phyloP scores from a whole-genome alignment of 2,797 vertebrate genomes.

The Prionace glauca region DNA sequence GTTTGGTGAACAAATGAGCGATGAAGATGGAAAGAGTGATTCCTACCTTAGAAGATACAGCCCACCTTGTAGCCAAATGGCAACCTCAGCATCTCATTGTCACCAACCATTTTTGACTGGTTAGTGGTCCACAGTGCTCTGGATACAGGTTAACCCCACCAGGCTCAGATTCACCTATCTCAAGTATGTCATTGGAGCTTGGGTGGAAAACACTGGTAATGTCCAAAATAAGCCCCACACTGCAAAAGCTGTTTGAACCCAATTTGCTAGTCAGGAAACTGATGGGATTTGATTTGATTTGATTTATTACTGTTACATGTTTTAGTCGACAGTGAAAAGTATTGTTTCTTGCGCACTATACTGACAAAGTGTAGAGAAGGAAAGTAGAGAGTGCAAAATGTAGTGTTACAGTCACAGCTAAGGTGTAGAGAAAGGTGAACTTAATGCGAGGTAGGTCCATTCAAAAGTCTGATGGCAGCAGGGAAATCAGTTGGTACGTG shows the following conservation, averaged over 20 bases:
- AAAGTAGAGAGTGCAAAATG: too few relatives aligned
- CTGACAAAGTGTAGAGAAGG: too few relatives aligned
- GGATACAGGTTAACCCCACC: not conserved
- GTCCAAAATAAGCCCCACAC: not conserved
- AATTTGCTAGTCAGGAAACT: not conserved
- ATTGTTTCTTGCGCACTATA: too few relatives aligned
- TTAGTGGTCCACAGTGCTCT: not conserved
- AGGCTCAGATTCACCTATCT: not conserved
- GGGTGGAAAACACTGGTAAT: not conserved
- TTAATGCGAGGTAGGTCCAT: too few relatives aligned
- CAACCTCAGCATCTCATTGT: not conserved
- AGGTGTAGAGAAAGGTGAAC: too few relatives aligned
- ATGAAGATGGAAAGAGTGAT: not conserved
- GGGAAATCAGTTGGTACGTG: too few relatives aligned
- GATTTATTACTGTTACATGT: too few relatives aligned
- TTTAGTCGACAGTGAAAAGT: too few relatives aligned
- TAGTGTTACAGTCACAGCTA: too few relatives aligned
- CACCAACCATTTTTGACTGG: not conserved
- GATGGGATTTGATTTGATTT: too few relatives aligned
- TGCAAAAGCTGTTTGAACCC: not conserved
- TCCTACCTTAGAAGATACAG: not conserved
- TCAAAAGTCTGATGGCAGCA: too few relatives aligned
- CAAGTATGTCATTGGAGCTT: not conserved
- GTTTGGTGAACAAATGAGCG: not conserved
- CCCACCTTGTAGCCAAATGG: not conserved